Conservation (phyloP, 2,888 invertebrate species). For the Parascotia fuliginaria region DNA sequence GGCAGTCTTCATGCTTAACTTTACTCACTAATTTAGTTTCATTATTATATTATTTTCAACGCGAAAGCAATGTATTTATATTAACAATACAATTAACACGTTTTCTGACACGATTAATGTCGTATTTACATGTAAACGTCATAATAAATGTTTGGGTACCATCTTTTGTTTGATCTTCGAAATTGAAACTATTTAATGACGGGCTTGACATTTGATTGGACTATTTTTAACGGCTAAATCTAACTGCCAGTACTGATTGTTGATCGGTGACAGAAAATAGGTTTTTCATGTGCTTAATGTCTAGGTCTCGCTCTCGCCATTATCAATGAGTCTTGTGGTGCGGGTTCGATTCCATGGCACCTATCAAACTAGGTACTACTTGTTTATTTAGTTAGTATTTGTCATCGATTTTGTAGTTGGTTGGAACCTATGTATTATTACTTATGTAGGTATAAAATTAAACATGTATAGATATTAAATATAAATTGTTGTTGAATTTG, state of each 20-base stretch:
- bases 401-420: too few species aligned
- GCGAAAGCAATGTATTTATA: slow-evolving; percentile 36
- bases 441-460: too few species aligned
- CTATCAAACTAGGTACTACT: too few species aligned
- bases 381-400: too few species aligned
- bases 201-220: slow-evolving; percentile 68
- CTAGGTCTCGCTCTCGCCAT: neutral
- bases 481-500: too few species aligned
- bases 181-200: slow-evolving; percentile 67
- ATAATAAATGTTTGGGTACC: slow-evolving; percentile 61
- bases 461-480: too few species aligned
- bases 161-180: slow-evolving; percentile 75
- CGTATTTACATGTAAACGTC: slow-evolving; percentile 67
- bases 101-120: slow-evolving; percentile 51
- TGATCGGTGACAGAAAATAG: slow-evolving; percentile 39
- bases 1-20: slow-evolving; percentile 60
- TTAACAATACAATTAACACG: slow-evolving; percentile 39
- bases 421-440: too few species aligned
- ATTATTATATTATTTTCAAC: slow-evolving; percentile 57
- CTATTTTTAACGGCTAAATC: slow-evolving; percentile 69
- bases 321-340: too few species aligned
- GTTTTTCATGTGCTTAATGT: slow-evolving; percentile 11
- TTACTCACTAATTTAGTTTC: slow-evolving; percentile 66
- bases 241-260: slow-evolving; percentile 43
- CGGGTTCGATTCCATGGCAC: neutral